Percentiles rank a stretch among this genome's conserved stretches.
Evolutionary conservation across 2,888 invertebrate genomes (phyloP).

Genomic region (Ectobius pallidus): DNA sequence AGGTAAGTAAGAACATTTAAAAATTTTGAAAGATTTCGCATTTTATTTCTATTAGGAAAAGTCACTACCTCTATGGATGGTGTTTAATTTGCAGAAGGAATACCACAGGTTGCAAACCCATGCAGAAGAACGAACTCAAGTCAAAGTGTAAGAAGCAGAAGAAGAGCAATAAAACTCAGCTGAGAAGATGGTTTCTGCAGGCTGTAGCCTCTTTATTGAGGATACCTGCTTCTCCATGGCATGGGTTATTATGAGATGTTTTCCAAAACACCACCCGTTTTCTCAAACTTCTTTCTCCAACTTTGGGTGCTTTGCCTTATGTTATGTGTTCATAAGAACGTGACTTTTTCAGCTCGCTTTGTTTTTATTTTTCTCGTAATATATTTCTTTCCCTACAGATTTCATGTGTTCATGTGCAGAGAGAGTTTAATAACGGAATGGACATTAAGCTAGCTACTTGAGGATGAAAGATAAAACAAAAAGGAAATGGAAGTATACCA

Average conservation of each 20-base stretch:
- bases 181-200: background rate
- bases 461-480: background rate
- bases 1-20: too few relatives aligned
- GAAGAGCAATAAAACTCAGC: background rate
- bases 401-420: background rate
- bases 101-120: too few relatives aligned
- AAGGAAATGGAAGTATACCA: background rate
- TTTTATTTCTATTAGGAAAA: too few relatives aligned
- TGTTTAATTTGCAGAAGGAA: too few relatives aligned
- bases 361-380: constrained; percentile 1
- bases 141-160: too few relatives aligned
- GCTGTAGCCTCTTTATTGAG: background rate
- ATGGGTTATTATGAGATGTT: background rate
- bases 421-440: background rate
- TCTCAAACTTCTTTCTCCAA: background rate
- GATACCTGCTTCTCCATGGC: background rate
- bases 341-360: background rate
- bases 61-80: too few relatives aligned
- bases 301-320: background rate
- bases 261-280: background rate
- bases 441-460: background rate
- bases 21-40: too few relatives aligned
- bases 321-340: constrained; percentile 3
- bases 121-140: too few relatives aligned
- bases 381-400: constrained; percentile 1